Base-by-base conservation (phyloP, 2,797 vertebrate genomes). In the Vespertilio murinus region DNA sequence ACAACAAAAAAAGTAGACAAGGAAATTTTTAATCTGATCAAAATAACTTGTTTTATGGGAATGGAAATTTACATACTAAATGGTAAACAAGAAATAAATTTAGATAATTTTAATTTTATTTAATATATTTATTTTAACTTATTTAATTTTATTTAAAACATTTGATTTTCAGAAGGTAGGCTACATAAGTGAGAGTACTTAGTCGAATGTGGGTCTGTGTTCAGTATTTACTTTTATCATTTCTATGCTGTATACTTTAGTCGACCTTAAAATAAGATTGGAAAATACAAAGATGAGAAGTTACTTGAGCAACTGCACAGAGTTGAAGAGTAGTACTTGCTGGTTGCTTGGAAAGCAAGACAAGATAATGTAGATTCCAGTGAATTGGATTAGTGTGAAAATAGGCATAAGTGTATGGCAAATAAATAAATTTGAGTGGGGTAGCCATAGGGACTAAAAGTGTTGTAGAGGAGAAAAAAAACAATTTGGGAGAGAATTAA, bases 41-140 rank as follows among this genome's bases (percentile, higher is more conserved):
- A 91, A 89, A 69, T 92, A 73, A 59, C 83, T 42, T 80, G 9
- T 81, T 93, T 94, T 86, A 92, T 11, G 88, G 77, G 90, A 81
- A 64, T 93, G n/a, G 89, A 94, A 93, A 69, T 45, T 35, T 81
- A 12, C 25, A 70, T 35, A 92, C 54, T 93, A 75, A 84, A 59
- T 67, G 38, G 33, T 79, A 42, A 95, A 54, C 3, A 75, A 93
- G 45, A 92, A 88, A 70, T 86, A 82, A 89, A 89, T 75, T 91
- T 73, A 77, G 75, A 54, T 90, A 86, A 78, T 61, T 90, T 52
- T 40, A 70, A 33, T 61, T 79, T 93, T 5, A 54, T 84, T 71
- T 56, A 79, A 30, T 90, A 30, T 90, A 71, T 91, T 78, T 49
- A 49, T 11, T 86, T 91, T 74, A 59, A 67, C 54, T 90, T 77